Base-by-base conservation (phyloP, 2,797 vertebrate genomes). In the Etheostoma nigrum region DNA sequence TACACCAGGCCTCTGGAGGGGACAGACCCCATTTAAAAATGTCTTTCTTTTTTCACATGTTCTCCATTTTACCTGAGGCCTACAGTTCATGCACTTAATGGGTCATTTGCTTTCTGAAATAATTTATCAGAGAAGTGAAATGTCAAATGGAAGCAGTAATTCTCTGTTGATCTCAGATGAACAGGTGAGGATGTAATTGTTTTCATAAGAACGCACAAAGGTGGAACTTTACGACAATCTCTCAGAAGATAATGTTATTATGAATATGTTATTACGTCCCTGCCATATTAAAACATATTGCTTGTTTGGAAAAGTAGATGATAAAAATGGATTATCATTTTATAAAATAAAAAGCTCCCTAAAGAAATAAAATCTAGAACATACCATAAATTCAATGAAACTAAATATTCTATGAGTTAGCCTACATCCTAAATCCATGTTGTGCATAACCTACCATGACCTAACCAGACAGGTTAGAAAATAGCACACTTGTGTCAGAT, bases 51-150 rank as follows among this genome's bases (percentile, higher is more conserved):
- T 66, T 70, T 63, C 49, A 48, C 21, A 42, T 74, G 64, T 62
- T 67, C 62, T 77, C 67, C 55, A 61, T 79, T 69, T 71, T 63
- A 48, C 54, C 8, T 44, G 7, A 64, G 71, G 55, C 69, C 67
- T 48, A n/a, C 60, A 42, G 73, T 58, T 76, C 55, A 19, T 61
- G 57, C 72, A 63, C 65, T 83, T 84, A 86, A 86, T 71, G 81
- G 82, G 74, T 82, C 81, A 64, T 89, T 91, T 81, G 63, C 70
- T 61, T 71, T 49, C 36, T 71, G 75, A 69, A 83, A 78, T 83
- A 68, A 90, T 83, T 81, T 27, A 72, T 76, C 58, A 47, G 49
- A 44, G 48, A 58, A 69, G 23, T 5, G 54, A 72, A 78, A 64
- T 79, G 81, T 86, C 70, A 80, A 81, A 80, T 53, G 67, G 55